phyloP scores from a whole-genome alignment of 2,888 invertebrate species.

The Nomada goodeniana region DNA sequence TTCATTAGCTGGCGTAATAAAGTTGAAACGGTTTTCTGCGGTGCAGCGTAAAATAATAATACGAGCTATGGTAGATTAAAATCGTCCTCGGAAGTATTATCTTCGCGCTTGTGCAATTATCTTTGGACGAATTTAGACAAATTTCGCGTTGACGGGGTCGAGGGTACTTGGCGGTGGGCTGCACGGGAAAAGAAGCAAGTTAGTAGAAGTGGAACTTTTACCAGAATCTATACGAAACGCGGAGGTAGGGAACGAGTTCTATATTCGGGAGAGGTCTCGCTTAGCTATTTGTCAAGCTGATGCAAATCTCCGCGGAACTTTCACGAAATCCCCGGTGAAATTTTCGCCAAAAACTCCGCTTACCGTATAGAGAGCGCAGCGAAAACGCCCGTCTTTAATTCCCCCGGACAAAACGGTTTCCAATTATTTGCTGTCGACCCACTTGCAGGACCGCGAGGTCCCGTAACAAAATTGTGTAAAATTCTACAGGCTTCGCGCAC shows the following conservation, averaged over 20 bases:
- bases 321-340: slow-evolving; percentile 45
- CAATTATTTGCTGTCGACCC: neutral
- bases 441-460: no score
- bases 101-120: slow-evolving; percentile 9
- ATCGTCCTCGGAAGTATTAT: no score
- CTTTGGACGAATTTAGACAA: slow-evolving; percentile 72
- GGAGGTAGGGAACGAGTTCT: slow-evolving; percentile 54
- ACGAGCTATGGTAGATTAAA: no score
- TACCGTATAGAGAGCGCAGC: slow-evolving; percentile 21
- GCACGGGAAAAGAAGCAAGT: slow-evolving; percentile 59
- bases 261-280: slow-evolving; percentile 65
- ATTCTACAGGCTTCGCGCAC: neutral
- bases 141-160: slow-evolving; percentile 46
- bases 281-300: slow-evolving; percentile 78
- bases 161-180: slow-evolving; percentile 16
- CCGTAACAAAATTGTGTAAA: neutral
- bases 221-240: slow-evolving; percentile 56
- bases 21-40: no score
- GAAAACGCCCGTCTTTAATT: neutral
- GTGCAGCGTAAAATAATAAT: no score
- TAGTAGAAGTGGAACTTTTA: slow-evolving; percentile 76
- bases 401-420: neutral
- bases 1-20: neutral
- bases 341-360: slow-evolving; percentile 35
- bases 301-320: slow-evolving; percentile 72